phyloP scores from a whole-genome alignment of 2,888 invertebrate species.

The Perithous albicinctus region DNA sequence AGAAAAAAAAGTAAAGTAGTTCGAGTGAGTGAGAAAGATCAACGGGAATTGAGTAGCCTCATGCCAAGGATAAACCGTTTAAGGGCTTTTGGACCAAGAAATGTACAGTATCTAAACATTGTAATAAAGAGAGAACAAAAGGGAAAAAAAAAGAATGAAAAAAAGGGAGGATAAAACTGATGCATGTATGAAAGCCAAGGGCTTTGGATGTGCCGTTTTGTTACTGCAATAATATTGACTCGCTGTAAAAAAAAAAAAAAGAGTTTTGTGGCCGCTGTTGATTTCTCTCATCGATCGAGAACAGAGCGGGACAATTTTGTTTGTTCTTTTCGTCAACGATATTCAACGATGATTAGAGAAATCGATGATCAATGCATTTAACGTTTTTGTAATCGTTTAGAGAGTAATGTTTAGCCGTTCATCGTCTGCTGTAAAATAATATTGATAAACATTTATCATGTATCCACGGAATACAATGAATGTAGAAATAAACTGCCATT shows the following conservation, averaged over 20 bases:
- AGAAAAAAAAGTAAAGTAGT: slow-evolving; percentile 17
- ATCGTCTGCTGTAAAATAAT: slow-evolving; percentile 70
- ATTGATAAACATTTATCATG: slow-evolving; percentile 69
- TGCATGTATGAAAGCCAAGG: slow-evolving; percentile 28
- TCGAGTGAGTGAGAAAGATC: slow-evolving; percentile 35
- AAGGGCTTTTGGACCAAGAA: slow-evolving; percentile 74
- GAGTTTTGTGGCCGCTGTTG: slow-evolving; percentile 29
- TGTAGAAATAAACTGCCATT: slow-evolving; percentile 73
- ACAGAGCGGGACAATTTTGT: slow-evolving; percentile 46
- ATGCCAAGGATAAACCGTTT: slow-evolving; percentile 66
- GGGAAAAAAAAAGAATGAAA: background rate
- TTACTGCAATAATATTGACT: slow-evolving; percentile 34
- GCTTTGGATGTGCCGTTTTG: slow-evolving; percentile 41
- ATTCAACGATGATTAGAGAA: slow-evolving; percentile 39
- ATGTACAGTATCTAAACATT: slow-evolving; percentile 69
- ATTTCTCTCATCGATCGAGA: slow-evolving; percentile 47
- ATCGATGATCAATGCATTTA: slow-evolving; percentile 59
- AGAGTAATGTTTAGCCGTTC: slow-evolving; percentile 65
- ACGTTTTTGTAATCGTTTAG: slow-evolving; percentile 57
- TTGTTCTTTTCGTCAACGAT: slow-evolving; percentile 39
- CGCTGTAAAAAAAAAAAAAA: slow-evolving; percentile 58
- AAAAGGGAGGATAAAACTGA: slow-evolving; percentile 19
- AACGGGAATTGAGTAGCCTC: slow-evolving; percentile 70
- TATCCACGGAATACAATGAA: slow-evolving; percentile 66
- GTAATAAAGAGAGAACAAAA: slow-evolving; percentile 55